Conservation (phyloP, 64 coral and sea anemone genomes). For the Pocillopora damicornis region DNA sequence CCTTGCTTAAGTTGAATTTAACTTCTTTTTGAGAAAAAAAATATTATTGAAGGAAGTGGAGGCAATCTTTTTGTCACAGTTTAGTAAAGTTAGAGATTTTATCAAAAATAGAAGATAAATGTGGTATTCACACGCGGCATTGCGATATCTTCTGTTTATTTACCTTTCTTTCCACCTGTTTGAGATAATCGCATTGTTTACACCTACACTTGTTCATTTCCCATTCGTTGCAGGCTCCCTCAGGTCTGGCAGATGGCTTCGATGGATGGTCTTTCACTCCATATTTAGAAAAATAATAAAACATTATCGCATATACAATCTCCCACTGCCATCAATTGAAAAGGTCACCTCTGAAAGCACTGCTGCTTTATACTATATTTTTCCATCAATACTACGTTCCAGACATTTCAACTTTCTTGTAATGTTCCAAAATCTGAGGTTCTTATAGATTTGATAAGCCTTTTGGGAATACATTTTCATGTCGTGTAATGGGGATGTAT, state of each 20-base stretch:
- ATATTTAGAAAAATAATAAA: not conserved
- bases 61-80: not conserved
- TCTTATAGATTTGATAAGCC: too few species aligned
- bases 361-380: not conserved
- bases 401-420: too few species aligned
- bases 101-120: too few species aligned
- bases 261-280: not conserved
- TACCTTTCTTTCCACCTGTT: constrained; percentile 42
- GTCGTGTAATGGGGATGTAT: too few species aligned
- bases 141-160: not conserved
- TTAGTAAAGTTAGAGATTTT: not conserved
- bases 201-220: constrained; percentile 20
- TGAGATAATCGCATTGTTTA: constrained; percentile 51
- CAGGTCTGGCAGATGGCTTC: not conserved
- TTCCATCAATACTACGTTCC: not conserved
- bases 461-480: too few species aligned
- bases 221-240: not conserved
- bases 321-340: not conserved
- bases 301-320: not conserved
- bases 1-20: too few species aligned
- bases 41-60: too few species aligned
- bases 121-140: not conserved
- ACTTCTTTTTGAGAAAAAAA: too few species aligned
- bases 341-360: not conserved
- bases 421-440: too few species aligned